Evolutionary conservation across 2,113 vertebrate species (phyloP), one percentile per base, ranked within the genome.

Genomic region (Varanus komodoensis): DNA sequence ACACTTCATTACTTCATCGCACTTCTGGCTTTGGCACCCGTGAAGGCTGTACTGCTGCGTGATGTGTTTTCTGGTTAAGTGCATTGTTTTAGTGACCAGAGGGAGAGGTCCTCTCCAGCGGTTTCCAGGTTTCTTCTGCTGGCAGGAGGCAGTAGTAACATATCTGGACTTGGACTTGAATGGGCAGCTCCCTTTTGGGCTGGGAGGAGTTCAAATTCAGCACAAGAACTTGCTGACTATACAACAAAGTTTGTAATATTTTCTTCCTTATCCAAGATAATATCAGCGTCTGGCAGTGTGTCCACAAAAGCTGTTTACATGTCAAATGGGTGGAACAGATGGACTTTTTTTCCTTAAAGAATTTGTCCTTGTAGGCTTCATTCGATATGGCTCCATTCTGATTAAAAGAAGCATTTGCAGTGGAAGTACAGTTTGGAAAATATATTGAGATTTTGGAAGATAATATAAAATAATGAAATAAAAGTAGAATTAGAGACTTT

Each of bases 181-280:
- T 92, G 80, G 61, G 75, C 0, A 0, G 84, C 21, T 91, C 90
- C 93, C 29, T 94, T 91, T 82, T 85, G 50, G 81, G 44, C 88
- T 93, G 86, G 85, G 93, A 92, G 89, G 78, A 71, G 91, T 95
- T 95, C 86, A 95, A 93, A 89, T 89, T 91, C 89, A 77, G 1
- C 89, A 87, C 89, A 82, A 89, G 92, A 92, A 92, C 85, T 93
- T 95, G 94, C 77, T 96, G 93, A 94, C 91, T 91, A 78, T 87
- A 93, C 94, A 95, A 94, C 89, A 94, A 95, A 94, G 91, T 93
- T 90, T 92, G 90, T 95, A 1, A 0, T 94, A 91, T 94, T 97
- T 96, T 93, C 93, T 96, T 96, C 96, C 95, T 94, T 96, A 94
- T 96, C 92, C 89, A 94, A 93, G 94, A 94, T 96, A 88, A 94